phyloP scores from a whole-genome alignment of 2,797 vertebrate genomes.

The Pipistrellus pygmaeus region DNA sequence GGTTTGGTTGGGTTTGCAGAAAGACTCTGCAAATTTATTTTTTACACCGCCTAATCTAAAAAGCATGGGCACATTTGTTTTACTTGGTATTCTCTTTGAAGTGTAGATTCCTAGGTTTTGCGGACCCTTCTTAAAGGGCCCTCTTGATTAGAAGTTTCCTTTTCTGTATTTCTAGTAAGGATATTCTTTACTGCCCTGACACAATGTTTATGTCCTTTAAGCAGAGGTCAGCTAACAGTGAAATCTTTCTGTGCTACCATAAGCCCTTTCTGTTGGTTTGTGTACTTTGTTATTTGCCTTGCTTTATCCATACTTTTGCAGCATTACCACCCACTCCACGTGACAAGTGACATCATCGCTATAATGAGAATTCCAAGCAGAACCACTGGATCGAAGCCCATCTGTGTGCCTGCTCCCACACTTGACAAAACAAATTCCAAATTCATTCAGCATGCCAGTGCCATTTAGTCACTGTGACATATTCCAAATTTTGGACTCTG shows the following conservation, averaged over 20 bases:
- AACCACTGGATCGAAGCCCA: slow-evolving; percentile 78
- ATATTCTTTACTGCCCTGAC: slow-evolving; percentile 3
- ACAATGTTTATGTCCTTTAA: slow-evolving; percentile 8
- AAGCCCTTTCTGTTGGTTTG: slow-evolving; percentile 30
- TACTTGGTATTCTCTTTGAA: slow-evolving; percentile 45
- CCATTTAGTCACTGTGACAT: slow-evolving; percentile 80
- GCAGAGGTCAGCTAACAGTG: slow-evolving; percentile 22
- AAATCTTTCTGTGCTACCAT: slow-evolving; percentile 31
- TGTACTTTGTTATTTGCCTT: slow-evolving; percentile 57
- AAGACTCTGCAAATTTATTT: slow-evolving; percentile 39
- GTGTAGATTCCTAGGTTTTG: not conserved
- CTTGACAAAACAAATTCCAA: slow-evolving; percentile 82
- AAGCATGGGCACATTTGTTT: slow-evolving; percentile 19
- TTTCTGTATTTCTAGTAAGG: not conserved
- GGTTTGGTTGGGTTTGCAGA: not conserved
- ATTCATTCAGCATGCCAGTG: slow-evolving; percentile 82
- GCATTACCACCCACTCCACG: slow-evolving; percentile 73
- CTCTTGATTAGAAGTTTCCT: not conserved
- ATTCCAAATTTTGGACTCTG: slow-evolving; percentile 77
- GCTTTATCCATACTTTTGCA: slow-evolving; percentile 75
- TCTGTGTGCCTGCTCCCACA: slow-evolving; percentile 81
- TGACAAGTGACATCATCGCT: slow-evolving; percentile 82
- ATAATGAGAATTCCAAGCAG: slow-evolving; percentile 81
- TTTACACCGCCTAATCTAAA: slow-evolving; percentile 35
- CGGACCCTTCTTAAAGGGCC: not conserved